Evolutionary conservation across 2,113 vertebrate species (phyloP), one percentile per base, ranked within the genome.

Genomic region (Nycticebus coucang): DNA sequence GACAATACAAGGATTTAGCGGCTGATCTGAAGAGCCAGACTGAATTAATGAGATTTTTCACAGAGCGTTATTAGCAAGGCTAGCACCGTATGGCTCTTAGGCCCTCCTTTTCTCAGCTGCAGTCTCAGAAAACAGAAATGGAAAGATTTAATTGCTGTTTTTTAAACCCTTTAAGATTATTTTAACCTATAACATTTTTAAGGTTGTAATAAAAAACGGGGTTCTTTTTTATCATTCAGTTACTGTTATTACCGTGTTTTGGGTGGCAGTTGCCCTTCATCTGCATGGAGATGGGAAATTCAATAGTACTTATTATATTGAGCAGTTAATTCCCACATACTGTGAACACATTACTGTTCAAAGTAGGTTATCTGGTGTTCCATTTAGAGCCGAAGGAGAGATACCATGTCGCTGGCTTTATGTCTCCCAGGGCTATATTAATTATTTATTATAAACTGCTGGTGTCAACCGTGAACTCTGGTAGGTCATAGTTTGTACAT

Each of bases 31-130:
- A 99, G 98, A 99, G 99, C 98, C 99, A 98, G 99, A 98, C 99
- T 99, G 99, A 99, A 99, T 99, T 99, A 99, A 99, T 99, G 99
- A 99, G 99, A 99, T 99, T 99, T 99, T 99, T 99, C 99, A 99
- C 99, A 99, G 99, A 98, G 98, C 98, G 98, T 99, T 99, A 99
- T 99, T 99, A 99, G 98, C 98, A 98, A 98, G 99, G 98, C 99
- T 98, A 98, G 98, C 97, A 45, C 96, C 96, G 97, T 97, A 97
- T 98, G 98, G 98, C 98, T 98, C 98, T 98, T 97, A 97, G 98
- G 97, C 97, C 96, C 96, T 97, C 97, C 91, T 97, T 98, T 98
- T 98, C 98, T 98, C 97, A 98, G 97, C 98, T 98, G 98, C 97
- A 98, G 98, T 98, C 98, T 99, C 98, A 98, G 98, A 99, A 98